phyloP scores from a whole-genome alignment of 2,888 invertebrate genomes.

The Leptinotarsa rubiginosa region DNA sequence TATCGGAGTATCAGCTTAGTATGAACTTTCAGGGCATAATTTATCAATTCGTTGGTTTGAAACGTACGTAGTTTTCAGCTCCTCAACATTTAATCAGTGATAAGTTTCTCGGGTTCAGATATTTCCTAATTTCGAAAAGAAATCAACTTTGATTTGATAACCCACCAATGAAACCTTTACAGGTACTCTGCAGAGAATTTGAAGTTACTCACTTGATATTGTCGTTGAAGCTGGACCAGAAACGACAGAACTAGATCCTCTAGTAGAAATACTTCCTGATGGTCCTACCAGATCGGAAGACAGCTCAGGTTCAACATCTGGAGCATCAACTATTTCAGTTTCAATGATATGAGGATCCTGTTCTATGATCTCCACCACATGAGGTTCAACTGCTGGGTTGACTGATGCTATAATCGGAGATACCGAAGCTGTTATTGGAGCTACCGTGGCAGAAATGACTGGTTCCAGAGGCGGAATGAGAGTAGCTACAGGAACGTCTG shows the following conservation, averaged over 20 bases:
- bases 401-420: constrained; percentile 38
- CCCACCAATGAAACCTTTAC: too few species aligned
- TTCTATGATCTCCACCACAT: constrained; percentile 39
- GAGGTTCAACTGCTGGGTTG: constrained; percentile 44
- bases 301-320: constrained; percentile 53
- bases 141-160: too few species aligned
- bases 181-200: too few species aligned
- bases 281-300: constrained; percentile 59
- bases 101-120: too few species aligned
- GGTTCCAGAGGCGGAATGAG: constrained; percentile 19
- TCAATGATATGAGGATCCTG: constrained; percentile 53
- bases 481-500: not conserved
- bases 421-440: constrained; percentile 25
- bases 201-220: constrained; percentile 54
- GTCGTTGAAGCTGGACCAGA: constrained; percentile 63
- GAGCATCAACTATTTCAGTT: constrained; percentile 53
- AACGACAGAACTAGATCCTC: constrained; percentile 59
- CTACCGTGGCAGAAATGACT: constrained; percentile 10
- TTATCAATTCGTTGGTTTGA: too few species aligned
- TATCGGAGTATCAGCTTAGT: too few species aligned
- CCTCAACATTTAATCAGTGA: too few species aligned
- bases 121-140: too few species aligned
- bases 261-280: constrained; percentile 59
- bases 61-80: too few species aligned
- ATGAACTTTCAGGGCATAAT: too few species aligned